phyloP scores from a whole-genome alignment of 2,888 invertebrate genomes.

The Brenthis ino region DNA sequence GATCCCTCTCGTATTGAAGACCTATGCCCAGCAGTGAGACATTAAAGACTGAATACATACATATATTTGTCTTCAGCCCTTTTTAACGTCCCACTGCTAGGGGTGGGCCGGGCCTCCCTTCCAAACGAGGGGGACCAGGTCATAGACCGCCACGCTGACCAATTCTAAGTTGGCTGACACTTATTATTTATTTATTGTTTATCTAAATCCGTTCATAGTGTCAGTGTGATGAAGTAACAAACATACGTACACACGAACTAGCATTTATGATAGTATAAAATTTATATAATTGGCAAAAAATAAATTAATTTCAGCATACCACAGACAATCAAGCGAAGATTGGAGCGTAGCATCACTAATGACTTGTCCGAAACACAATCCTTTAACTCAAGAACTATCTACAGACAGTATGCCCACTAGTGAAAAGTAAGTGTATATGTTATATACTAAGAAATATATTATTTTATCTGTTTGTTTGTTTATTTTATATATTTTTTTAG shows the following conservation, averaged over 20 bases:
- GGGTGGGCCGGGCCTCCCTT: too few relatives aligned
- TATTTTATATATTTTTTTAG: background rate
- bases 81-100: too few relatives aligned
- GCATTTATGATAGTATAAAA: background rate
- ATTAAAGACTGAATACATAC: too few relatives aligned
- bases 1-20: too few relatives aligned
- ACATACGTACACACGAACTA: background rate
- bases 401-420: conserved; percentile 71
- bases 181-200: background rate
- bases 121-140: too few relatives aligned
- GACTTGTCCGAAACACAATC: conserved; percentile 86
- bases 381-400: conserved; percentile 50
- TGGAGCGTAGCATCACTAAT: conserved; percentile 89
- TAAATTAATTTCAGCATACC: conserved; percentile 54
- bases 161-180: too few relatives aligned
- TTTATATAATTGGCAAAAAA: background rate
- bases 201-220: too few relatives aligned
- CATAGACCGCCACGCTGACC: too few relatives aligned
- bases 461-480: conserved; percentile 8
- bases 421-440: conserved; percentile 70
- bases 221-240: too few relatives aligned
- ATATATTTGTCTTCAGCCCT: too few relatives aligned
- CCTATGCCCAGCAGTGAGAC: too few relatives aligned
- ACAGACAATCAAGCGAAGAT: conserved; percentile 77
- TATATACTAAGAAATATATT: background rate